Conservation (phyloP, 1,140 invertebrate genomes). For the Penaeus chinensis region DNA sequence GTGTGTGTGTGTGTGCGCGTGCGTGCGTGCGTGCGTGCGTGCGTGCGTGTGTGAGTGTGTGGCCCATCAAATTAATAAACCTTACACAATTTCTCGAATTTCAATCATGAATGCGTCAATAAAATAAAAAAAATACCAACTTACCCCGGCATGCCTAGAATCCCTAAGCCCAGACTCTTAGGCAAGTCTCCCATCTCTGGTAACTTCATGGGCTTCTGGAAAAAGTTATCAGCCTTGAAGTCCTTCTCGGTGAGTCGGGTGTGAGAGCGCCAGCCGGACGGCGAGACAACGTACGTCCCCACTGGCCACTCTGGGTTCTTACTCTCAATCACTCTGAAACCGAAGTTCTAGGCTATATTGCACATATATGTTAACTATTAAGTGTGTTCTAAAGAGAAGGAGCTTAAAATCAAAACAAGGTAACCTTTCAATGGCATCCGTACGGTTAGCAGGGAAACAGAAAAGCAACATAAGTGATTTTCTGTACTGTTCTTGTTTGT, state of each 20-base stretch:
- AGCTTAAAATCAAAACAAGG: constrained; percentile 62
- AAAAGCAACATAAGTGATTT: background rate
- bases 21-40: too few species aligned
- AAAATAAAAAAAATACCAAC: constrained; percentile 60
- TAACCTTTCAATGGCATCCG: background rate
- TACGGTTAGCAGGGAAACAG: background rate
- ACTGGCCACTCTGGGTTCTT: constrained; percentile 74
- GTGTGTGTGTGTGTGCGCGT: too few species aligned
- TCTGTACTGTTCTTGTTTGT: background rate
- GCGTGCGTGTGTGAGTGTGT: too few species aligned
- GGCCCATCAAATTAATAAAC: too few species aligned
- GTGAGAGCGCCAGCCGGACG: constrained; percentile 75
- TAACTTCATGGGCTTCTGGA: constrained; percentile 68
- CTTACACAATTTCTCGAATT: background rate
- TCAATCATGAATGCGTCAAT: background rate
- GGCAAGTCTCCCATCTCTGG: constrained; percentile 73
- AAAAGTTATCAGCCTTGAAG: constrained; percentile 49
- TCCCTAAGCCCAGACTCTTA: constrained; percentile 73
- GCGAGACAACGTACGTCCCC: constrained; percentile 67
- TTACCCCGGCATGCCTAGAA: constrained; percentile 75
- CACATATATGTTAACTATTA: background rate
- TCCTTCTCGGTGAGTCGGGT: constrained; percentile 70
- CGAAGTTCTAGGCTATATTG: background rate
- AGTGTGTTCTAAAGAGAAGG: background rate
- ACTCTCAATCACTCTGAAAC: constrained; percentile 70